phyloP scores from a whole-genome alignment of 2,888 invertebrate genomes.

The Mamestra brassicae region DNA sequence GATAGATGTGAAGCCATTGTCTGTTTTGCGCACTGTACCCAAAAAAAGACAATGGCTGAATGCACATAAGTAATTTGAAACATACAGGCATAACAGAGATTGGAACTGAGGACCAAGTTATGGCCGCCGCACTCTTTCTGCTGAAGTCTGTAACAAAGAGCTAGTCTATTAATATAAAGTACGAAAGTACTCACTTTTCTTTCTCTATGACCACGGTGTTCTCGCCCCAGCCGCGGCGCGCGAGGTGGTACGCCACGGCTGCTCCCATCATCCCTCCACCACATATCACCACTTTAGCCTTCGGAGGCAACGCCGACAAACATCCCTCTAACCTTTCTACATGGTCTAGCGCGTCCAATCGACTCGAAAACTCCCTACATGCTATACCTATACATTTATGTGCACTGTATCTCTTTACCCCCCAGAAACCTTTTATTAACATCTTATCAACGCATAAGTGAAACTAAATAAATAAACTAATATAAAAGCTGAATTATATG shows the following conservation, averaged over 20 bases:
- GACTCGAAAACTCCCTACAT: constrained; percentile 72
- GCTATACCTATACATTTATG: constrained; percentile 61
- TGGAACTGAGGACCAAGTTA: not conserved
- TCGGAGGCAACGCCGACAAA: constrained; percentile 79
- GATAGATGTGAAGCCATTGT: no score
- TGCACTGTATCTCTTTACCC: constrained; percentile 47
- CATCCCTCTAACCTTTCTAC: constrained; percentile 81
- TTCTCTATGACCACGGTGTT: constrained; percentile 96
- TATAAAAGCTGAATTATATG: constrained; percentile 10
- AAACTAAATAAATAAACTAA: constrained; percentile 30
- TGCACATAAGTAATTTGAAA: not conserved
- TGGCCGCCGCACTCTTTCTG: not conserved
- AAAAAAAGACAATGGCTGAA: not conserved
- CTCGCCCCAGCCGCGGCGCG: constrained; percentile 95
- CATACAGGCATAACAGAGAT: not conserved
- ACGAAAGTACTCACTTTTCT: constrained; percentile 91
- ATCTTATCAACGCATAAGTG: constrained; percentile 50
- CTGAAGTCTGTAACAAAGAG: constrained; percentile 5
- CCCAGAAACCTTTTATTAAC: constrained; percentile 71
- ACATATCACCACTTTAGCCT: constrained; percentile 95
- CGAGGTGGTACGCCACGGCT: constrained; percentile 97
- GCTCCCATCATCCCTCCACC: constrained; percentile 98
- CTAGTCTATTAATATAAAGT: not conserved
- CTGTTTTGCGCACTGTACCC: no score
- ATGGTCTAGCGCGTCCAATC: constrained; percentile 78